Base-by-base conservation (phyloP, 2,888 invertebrate species). In the Labia minor region DNA sequence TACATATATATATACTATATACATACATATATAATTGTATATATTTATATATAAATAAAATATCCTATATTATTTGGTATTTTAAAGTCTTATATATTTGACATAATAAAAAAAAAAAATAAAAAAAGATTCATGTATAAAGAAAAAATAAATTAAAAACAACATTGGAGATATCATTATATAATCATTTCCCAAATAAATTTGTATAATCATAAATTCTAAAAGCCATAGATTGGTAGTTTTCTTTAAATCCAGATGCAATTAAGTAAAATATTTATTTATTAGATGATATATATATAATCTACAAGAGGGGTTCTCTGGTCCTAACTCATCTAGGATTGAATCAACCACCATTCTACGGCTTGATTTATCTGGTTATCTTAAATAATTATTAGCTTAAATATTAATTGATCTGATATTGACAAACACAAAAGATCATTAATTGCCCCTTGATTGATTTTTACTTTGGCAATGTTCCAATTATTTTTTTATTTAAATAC, bases 51-150 rank as follows among this genome's bases (percentile, higher is more conserved):
- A 49, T 49, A 49, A 49, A 49, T 49, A 49, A 49, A 49, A 49
- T 49, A 49, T 49, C 49, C 49, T 49, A 49, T 49, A 49, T 49
- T 49, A 49, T 49, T 49, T 49, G 49, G 49, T 49, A 49, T 49
- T 49, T 49, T 49, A 49, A 49, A 49, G 49, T 49, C 49, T 49
- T 49, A 49, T 49, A 49, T 49, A 49, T 49, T 49, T 49, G 49
- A 49, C 49, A 49, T 49, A 49, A 49, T 49, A n/a, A n/a, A 49
- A 49, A 49, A 49, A 49, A 49, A 8, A n/a, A 8, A 33, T 33
- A 33, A 33, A 8, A 8, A 49, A n/a, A 49, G 3, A 49, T 49
- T n/a, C 14, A 10, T 49, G 49, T 8, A 49, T 49, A 10, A 49
- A 49, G n/a, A 49, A 49, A 49, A 49, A 49, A 49, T 10, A 49